These are phyloP conservation scores for Bombyx mandarina DNA, from an alignment of 1,140 invertebrate genomes.

Conservation along the genomic window DNA sequence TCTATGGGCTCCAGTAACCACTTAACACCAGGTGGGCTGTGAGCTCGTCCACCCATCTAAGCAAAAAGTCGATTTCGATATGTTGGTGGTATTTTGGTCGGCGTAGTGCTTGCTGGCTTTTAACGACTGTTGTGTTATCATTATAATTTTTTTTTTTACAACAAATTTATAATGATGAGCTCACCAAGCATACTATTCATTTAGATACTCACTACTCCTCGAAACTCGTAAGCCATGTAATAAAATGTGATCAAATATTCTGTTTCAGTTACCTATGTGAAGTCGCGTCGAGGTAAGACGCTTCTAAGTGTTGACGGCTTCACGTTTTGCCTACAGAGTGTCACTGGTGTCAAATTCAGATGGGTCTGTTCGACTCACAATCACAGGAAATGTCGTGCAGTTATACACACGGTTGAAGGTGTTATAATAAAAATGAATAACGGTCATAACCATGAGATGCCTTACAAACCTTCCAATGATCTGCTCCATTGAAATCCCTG, in stretches of 20 bases:
- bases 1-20: too few relatives aligned
- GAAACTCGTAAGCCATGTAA: background rate
- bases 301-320: slow-evolving; percentile 30
- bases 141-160: too few relatives aligned
- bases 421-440: slow-evolving; percentile 7
- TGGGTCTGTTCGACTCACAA: slow-evolving; percentile 47
- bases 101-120: too few relatives aligned
- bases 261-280: slow-evolving; percentile 29
- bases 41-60: too few relatives aligned
- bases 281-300: slow-evolving; percentile 28
- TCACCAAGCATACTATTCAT: background rate
- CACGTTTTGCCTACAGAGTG: slow-evolving; percentile 29
- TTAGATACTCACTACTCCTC: background rate
- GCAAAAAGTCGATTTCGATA: too few relatives aligned
- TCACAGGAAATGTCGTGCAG: slow-evolving; percentile 31
- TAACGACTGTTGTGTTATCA: too few relatives aligned
- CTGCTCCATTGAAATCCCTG: background rate
- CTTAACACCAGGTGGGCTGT: too few relatives aligned
- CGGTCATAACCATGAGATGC: slow-evolving; percentile 1
- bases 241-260: background rate
- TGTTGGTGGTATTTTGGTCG: too few relatives aligned
- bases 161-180: too few relatives aligned
- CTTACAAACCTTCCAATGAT: background rate
- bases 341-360: slow-evolving; percentile 18
- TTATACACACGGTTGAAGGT: slow-evolving; percentile 27